Base-by-base conservation (phyloP, 53 echinoderm and acorn worm species). In the Paelopatides confundens region DNA sequence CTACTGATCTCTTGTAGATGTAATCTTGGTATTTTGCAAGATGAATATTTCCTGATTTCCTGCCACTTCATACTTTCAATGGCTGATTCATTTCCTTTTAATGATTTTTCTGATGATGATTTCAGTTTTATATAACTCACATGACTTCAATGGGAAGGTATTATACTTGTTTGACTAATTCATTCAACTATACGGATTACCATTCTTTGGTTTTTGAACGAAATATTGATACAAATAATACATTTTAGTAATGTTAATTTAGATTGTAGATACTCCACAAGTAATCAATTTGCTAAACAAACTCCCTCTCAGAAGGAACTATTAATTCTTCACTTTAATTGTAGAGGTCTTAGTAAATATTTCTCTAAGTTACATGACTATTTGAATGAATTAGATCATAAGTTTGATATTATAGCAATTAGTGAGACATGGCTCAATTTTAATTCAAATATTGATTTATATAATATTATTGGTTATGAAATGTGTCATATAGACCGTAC, bases 371-470 rank as follows among this genome's bases (percentile, higher is more conserved):
- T 5, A 14, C 10, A 38, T 29, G 24, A 37, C 40, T 74, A 39
- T 13, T 35, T 37, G 3, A 37, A 1, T 38, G 40, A 74, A n/a
- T 35, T 1, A 74, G 17, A 37, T 74, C 26, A 11, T 43, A 74
- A 23, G 15, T 74, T 37, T 35, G 7, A 37, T 74, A 74, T 35
- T 29, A 37, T 74, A 29, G 46, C 76, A 3, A 37, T 74, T 37
- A 74, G 76, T 39, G 76, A 74, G 36, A 71, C 74, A 71, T 71
- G 39, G 74, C 74, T 71, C 4, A 66, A 66, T 66, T 66, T n/a
- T 15, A 71, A 71, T 71, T 37, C 39, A 37, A 71, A 31, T n/a
- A 37, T 38, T 35, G 74, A 71, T 18, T 71, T 71, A 18, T 71
- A 66, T 66, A 66, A 71, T 71, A 26, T 71, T 31, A 71, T 13